Evolutionary conservation across 2,888 invertebrate species (phyloP).

Genomic region (Anoncus sp.): DNA sequence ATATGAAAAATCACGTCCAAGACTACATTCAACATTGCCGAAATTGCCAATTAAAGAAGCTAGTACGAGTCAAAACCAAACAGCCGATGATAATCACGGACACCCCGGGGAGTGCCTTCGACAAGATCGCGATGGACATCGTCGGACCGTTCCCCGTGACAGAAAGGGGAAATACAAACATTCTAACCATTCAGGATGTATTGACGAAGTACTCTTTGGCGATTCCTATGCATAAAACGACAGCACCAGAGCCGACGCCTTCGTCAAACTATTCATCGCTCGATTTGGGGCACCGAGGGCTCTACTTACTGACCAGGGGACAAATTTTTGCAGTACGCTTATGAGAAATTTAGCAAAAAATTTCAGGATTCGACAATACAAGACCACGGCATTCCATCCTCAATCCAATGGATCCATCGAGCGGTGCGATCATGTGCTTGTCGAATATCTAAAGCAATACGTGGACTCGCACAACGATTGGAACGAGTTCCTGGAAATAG

Average conservation of each 20-base stretch:
- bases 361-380: too few relatives aligned
- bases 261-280: conserved; percentile 24
- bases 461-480: too few relatives aligned
- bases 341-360: neutral
- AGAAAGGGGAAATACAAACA: conserved; percentile 54
- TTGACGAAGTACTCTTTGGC: conserved; percentile 42
- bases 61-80: conserved; percentile 2
- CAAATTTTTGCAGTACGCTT: too few relatives aligned
- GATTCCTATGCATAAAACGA: conserved; percentile 13
- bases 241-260: conserved; percentile 1
- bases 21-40: conserved; percentile 13
- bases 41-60: neutral
- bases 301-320: too few relatives aligned
- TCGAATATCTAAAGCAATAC: too few relatives aligned
- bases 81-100: too few relatives aligned
- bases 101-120: too few relatives aligned
- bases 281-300: conserved; percentile 29
- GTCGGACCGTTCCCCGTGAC: conserved; percentile 34
- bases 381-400: too few relatives aligned
- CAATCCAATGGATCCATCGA: too few relatives aligned
- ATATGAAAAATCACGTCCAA: conserved; percentile 42
- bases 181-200: conserved; percentile 36
- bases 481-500: too few relatives aligned
- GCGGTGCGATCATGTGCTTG: too few relatives aligned
- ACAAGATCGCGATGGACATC: conserved; percentile 16